Evolutionary conservation across 2,797 vertebrate genomes (phyloP), one percentile per base, ranked within the genome.

Genomic region (Micrastur ruficollis): DNA sequence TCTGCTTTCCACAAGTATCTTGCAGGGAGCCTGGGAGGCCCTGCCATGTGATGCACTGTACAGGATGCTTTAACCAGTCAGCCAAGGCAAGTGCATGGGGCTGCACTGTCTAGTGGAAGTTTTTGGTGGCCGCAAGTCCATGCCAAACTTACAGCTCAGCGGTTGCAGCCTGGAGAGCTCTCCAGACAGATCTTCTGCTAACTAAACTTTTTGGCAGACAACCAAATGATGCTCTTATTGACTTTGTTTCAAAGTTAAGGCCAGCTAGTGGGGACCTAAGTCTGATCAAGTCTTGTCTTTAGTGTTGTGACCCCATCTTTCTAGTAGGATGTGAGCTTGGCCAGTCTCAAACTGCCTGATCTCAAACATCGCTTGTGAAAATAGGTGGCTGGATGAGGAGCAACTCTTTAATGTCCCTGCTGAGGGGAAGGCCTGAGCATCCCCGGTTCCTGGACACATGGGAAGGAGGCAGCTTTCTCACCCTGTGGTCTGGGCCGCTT

Each of bases 61-160:
- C 8, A 7, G 34, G n/a, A 12, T 44, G 38, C n/a, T 59, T 53
- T 32, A 22, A 38, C 26, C 13, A 4, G 31, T 27, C 10, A 20
- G 10, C 38, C 11, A 23, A 53, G 18, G 12, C 0, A 8, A 66
- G 27, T 8, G 6, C 2, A 1, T 5, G 31, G 22, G 18, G 46
- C 31, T 29, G 40, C 0, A 1, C 12, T 36, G 9, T 17, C 40
- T 20, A 10, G 12, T 4, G 27, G 56, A 76, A 76, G 34, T 46
- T 72, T 82, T 58, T 21, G 9, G 78, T 32, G 29, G 29, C n/a
- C 20, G 7, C 8, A 44, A 34, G 44, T 34, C n/a, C 2, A 1
- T 36, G 46, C 7, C 31, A 71, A 53, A 29, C 13, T 27, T 20
- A 5, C 0, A 67, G 9, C 23, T 62, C 0, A 0, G 52, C 40